Percentiles rank a stretch among this genome's conserved stretches.
Evolutionary conservation across 2,113 vertebrate species (phyloP).

Genomic region (Zosterops pallidus): DNA sequence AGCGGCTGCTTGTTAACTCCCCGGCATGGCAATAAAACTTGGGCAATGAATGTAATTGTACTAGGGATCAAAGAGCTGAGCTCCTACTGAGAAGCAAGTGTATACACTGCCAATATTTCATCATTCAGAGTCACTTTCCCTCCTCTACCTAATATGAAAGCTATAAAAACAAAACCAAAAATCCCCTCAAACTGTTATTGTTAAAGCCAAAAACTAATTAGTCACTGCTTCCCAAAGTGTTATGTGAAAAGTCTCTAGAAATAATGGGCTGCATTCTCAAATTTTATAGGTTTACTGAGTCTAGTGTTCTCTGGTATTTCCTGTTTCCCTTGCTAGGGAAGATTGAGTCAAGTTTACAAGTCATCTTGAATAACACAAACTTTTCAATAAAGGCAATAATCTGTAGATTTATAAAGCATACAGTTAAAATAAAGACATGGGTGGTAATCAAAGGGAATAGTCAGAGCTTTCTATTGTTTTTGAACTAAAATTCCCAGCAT

Average conservation of each 20-base stretch:
- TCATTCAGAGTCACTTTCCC: constrained; percentile 79
- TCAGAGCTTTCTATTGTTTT: not conserved
- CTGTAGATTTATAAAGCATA: constrained; percentile 77
- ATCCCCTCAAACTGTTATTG: constrained; percentile 83
- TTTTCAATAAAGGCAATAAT: constrained; percentile 83
- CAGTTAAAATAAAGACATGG: constrained; percentile 61
- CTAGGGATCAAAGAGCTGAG: constrained; percentile 73
- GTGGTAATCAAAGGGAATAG: constrained; percentile 62
- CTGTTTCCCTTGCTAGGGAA: constrained; percentile 88
- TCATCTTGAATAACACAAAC: constrained; percentile 88
- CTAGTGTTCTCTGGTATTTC: constrained; percentile 94
- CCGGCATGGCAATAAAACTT: constrained; percentile 56
- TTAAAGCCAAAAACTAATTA: constrained; percentile 95
- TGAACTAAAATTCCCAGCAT: constrained; percentile 28
- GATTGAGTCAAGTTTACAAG: constrained; percentile 89
- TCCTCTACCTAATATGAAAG: constrained; percentile 83
- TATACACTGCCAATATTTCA: constrained; percentile 78
- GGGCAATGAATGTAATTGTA: constrained; percentile 75
- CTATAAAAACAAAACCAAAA: constrained; percentile 87
- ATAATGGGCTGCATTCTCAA: constrained; percentile 90
- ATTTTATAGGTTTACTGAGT: constrained; percentile 95
- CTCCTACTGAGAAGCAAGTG: constrained; percentile 79
- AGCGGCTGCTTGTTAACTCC: constrained; percentile 72
- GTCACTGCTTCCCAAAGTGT: constrained; percentile 91
- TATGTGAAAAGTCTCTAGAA: constrained; percentile 88